Evolutionary conservation across 2,113 vertebrate genomes (phyloP).

Genomic region (Tetrao urogallus): DNA sequence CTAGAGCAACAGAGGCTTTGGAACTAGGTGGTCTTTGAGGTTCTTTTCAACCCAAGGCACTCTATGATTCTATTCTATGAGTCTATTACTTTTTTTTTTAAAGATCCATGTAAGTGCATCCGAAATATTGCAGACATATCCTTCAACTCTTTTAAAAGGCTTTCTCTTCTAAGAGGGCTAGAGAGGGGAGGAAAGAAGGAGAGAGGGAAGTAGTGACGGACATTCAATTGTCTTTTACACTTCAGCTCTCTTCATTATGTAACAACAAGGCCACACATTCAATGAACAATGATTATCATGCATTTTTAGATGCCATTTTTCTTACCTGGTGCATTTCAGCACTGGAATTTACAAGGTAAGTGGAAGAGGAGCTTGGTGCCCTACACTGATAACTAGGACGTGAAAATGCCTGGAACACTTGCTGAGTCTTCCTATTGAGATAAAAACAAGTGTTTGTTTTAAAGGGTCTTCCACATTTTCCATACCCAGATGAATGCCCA

Average conservation of each 20-base stretch:
- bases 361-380: neutral
- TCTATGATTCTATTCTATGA: too few relatives aligned
- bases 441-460: neutral
- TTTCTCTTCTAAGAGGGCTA: neutral
- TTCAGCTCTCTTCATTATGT: neutral
- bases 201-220: neutral
- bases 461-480: neutral
- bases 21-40: too few relatives aligned
- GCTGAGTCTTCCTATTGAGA: neutral
- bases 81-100: neutral
- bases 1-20: too few relatives aligned
- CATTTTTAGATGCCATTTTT: neutral
- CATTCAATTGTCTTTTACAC: neutral
- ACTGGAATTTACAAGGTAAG: neutral
- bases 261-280: neutral
- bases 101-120: neutral
- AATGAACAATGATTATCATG: neutral
- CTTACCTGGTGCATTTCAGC: neutral
- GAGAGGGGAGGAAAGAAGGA: neutral
- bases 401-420: neutral
- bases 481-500: neutral
- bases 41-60: too few relatives aligned
- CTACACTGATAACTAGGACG: neutral
- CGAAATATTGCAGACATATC: neutral
- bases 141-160: neutral